phyloP scores from a whole-genome alignment of 2,113 vertebrate species.

The Rhadina sibilatrix region DNA sequence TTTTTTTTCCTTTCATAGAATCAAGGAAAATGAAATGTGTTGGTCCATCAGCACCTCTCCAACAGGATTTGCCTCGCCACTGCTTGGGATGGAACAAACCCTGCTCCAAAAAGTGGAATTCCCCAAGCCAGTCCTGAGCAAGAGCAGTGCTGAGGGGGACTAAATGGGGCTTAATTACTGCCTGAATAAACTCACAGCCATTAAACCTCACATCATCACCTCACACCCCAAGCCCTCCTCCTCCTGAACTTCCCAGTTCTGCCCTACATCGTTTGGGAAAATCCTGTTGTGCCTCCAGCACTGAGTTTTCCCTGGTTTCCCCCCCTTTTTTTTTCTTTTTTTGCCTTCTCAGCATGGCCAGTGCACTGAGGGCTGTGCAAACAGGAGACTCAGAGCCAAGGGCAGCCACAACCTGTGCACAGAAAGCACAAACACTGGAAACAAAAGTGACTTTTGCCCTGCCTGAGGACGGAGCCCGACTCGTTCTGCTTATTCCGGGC shows the following conservation, averaged over 20 bases:
- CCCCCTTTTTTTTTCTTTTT: neutral
- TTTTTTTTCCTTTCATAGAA: neutral
- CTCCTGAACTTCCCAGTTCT: neutral
- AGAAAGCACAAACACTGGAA: neutral
- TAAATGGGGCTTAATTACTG: neutral
- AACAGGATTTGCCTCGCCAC: neutral
- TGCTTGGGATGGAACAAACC: neutral
- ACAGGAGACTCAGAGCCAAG: fast-evolving
- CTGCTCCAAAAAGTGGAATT: neutral
- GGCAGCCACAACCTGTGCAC: neutral
- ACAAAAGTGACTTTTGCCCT: neutral
- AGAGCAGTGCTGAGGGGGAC: neutral
- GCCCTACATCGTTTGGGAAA: neutral
- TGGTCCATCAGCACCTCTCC: neutral
- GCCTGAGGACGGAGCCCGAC: neutral
- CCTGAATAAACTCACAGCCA: neutral
- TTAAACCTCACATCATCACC: neutral
- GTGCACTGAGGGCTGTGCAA: fast-evolving
- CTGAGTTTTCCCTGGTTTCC: neutral
- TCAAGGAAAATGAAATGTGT: neutral
- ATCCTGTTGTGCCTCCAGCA: neutral
- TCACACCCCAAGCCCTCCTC: neutral
- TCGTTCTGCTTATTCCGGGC: neutral
- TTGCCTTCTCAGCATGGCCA: fast-evolving
- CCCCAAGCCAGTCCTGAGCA: neutral